phyloP scores from a whole-genome alignment of 2,113 vertebrate genomes.

The Festucalex cinctus region DNA sequence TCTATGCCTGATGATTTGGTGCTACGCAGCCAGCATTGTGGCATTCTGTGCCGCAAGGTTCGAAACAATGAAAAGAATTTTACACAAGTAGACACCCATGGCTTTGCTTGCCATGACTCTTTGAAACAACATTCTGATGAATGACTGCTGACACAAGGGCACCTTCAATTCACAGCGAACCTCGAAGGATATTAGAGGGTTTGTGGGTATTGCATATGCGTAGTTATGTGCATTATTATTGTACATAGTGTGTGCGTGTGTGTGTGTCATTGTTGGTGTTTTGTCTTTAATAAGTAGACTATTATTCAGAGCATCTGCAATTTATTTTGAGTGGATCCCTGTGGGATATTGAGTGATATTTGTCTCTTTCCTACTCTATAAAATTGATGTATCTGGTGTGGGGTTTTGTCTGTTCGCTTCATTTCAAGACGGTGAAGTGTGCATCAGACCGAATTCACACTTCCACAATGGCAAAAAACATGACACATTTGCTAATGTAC shows the following conservation, averaged over 20 bases:
- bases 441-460: too few relatives aligned
- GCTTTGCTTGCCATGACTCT: slow-evolving; percentile 26
- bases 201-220: too few relatives aligned
- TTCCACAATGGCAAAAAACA: neutral
- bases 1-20: too few relatives aligned
- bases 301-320: slow-evolving; percentile 55
- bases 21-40: slow-evolving; percentile 21
- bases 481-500: neutral
- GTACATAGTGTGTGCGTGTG: too few relatives aligned
- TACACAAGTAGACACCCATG: slow-evolving; percentile 15
- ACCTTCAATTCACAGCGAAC: slow-evolving; percentile 46
- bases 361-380: neutral
- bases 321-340: slow-evolving; percentile 59
- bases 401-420: neutral
- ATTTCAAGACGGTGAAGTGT: neutral
- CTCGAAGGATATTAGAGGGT: slow-evolving; percentile 12
- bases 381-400: neutral
- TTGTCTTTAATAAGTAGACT: slow-evolving; percentile 57
- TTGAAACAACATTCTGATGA: slow-evolving; percentile 51
- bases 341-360: slow-evolving; percentile 14
- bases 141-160: slow-evolving; percentile 55
- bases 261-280: slow-evolving; percentile 40
- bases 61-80: slow-evolving; percentile 31
- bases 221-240: too few relatives aligned
- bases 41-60: slow-evolving; percentile 26